phyloP scores from a whole-genome alignment of 2,797 vertebrate species.

The Manis crassicaudata region DNA sequence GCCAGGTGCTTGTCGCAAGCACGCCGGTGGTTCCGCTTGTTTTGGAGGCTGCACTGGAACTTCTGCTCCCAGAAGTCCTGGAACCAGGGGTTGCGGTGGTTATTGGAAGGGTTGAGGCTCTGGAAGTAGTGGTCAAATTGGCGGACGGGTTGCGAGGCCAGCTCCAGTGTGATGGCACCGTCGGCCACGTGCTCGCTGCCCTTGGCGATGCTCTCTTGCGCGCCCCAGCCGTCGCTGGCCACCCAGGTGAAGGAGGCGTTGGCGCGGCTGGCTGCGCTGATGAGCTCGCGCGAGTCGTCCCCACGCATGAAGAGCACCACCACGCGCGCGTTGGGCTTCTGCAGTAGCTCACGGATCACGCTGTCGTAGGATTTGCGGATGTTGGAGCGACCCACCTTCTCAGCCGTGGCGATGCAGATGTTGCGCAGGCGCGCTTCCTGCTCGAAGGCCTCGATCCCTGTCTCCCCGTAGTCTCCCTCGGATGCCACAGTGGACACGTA shows the following conservation, averaged over 20 bases:
- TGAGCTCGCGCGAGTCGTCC: constrained; percentile 95
- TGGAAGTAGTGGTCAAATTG: constrained; percentile 97
- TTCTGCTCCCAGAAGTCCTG: constrained; percentile 99
- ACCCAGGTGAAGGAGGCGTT: constrained; percentile 98
- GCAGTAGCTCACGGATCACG: constrained; percentile 95
- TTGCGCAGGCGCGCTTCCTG: constrained; percentile 97
- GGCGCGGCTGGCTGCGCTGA: constrained; percentile 94
- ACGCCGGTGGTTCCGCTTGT: constrained; percentile 84
- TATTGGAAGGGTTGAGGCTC: constrained; percentile 92
- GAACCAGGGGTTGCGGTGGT: constrained; percentile 97
- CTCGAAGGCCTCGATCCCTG: constrained; percentile 98
- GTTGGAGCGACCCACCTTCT: constrained; percentile 97
- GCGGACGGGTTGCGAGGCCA: constrained; percentile 93
- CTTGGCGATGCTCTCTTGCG: constrained; percentile 97
- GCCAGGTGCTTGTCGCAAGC: constrained; percentile 91
- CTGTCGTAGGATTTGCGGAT: constrained; percentile 97
- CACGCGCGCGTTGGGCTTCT: constrained; percentile 96
- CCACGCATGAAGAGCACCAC: constrained; percentile 97
- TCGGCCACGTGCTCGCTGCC: constrained; percentile 95
- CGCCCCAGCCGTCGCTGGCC: constrained; percentile 98
- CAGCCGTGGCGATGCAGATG: constrained; percentile 98
- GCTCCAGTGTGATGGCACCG: constrained; percentile 97
- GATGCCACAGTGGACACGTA: constrained; percentile 98
- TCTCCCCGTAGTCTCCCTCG: constrained; percentile 98
- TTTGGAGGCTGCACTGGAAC: constrained; percentile 94